Percentiles rank a stretch among this genome's conserved stretches.
Conservation (phyloP, 1,140 invertebrate species). For the Himalopsyche phryganea region DNA sequence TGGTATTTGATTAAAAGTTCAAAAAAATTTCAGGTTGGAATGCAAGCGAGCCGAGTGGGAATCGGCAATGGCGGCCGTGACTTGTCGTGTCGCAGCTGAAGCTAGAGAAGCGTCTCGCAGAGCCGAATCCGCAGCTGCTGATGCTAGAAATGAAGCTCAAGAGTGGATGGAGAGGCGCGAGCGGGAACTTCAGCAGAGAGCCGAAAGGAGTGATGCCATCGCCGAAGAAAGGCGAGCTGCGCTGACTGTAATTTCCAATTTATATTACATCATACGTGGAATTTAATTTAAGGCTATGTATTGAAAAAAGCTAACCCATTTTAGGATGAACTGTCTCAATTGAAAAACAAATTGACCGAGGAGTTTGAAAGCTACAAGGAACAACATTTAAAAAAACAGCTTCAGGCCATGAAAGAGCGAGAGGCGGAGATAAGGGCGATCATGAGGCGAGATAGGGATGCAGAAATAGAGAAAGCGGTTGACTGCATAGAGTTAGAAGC, state of each 20-base stretch:
- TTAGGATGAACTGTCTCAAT: slow-evolving; percentile 42
- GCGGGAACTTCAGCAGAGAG: slow-evolving; percentile 38
- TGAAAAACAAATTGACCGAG: slow-evolving; percentile 39
- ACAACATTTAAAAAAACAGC: slow-evolving; percentile 44
- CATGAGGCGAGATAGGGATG: slow-evolving; percentile 46
- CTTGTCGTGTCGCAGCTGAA: slow-evolving; percentile 21
- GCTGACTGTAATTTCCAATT: not conserved
- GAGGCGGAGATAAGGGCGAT: slow-evolving; percentile 47
- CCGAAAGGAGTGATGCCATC: slow-evolving; percentile 37
- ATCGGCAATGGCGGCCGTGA: slow-evolving; percentile 17
- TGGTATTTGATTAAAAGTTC: too few species aligned
- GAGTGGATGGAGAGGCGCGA: slow-evolving; percentile 46
- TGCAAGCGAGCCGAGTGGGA: slow-evolving; percentile 31
- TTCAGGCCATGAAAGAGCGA: slow-evolving; percentile 41
- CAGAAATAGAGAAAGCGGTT: slow-evolving; percentile 50
- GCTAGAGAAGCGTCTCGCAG: slow-evolving; percentile 21
- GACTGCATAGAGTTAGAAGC: slow-evolving; percentile 51
- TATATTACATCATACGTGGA: too few species aligned
- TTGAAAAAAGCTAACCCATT: too few species aligned
- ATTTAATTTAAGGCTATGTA: too few species aligned
- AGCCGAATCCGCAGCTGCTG: slow-evolving; percentile 9
- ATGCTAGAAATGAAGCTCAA: slow-evolving; percentile 35
- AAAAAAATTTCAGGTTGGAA: slow-evolving; percentile 27
- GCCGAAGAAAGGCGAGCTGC: slow-evolving; percentile 39
- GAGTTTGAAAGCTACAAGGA: slow-evolving; percentile 44